Base-by-base conservation (phyloP, 1,140 invertebrate genomes). In the Brachystomella parvula region DNA sequence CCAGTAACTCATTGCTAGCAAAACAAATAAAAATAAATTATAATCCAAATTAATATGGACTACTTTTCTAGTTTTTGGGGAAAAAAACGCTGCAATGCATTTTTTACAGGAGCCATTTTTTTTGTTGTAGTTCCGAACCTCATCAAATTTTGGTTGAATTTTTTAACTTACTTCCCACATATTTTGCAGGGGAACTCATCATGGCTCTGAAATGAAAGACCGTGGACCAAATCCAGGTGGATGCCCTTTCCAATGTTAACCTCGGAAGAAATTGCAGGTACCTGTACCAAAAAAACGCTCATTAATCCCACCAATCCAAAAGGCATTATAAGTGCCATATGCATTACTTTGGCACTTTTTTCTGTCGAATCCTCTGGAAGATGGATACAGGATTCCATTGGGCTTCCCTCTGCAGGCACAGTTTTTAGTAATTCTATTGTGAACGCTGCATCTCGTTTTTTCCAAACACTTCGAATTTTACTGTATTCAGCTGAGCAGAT, bases 151-250 rank as follows among this genome's bases (percentile, higher is more conserved):
- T 39, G 35, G 6, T 31, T 58, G 1, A 21, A 62, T 61, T 15
- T 64, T 53, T 53, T 9, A 53, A 53, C 91, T 90, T 90, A 95
- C 92, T 94, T 95, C 84, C 92, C 92, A 87, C 94, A 96, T 78
- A 96, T 88, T 84, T 93, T 94, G 86, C 94, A 96, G 75, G 93
- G 92, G 81, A 89, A 87, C 75, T 84, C 77, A 65, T 81, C 81
- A 21, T 73, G 47, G 63, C n/a, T 47, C 9, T 62, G 60, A 47
- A 32, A 47, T 3, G 49, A 53, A 53, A 53, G 49, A 9, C 49
- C 49, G 49, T 53, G 9, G 9, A 26, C 24, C 12, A 53, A 24
- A 24, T 53, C 49, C 12, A 53, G 12, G 9, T 12, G 49, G 24
- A 6, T 26, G 21, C 24, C 24, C 12, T 53, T 53, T 12, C 12